Percentiles rank a stretch among this genome's conserved stretches.
phyloP scores from a whole-genome alignment of 2,797 vertebrate genomes.

The Triplophysa yarkandensis region DNA sequence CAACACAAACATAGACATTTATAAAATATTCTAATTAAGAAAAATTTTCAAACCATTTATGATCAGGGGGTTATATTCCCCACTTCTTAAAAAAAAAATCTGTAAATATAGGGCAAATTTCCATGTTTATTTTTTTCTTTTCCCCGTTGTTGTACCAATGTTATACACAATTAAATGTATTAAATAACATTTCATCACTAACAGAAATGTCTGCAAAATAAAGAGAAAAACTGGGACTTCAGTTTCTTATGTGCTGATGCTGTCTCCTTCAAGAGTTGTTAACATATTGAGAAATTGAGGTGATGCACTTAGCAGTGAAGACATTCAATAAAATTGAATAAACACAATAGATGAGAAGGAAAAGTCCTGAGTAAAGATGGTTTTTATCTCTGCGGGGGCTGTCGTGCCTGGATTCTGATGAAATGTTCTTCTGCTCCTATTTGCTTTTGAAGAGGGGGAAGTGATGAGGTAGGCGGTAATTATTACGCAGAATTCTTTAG shows the following conservation, averaged over 20 bases:
- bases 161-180: too few species aligned
- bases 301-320: neutral
- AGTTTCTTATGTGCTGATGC: neutral
- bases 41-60: too few species aligned
- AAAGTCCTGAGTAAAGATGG: neutral
- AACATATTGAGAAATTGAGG: neutral
- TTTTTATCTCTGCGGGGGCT: constrained; percentile 16
- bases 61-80: too few species aligned
- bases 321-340: neutral
- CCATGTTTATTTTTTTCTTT: too few species aligned
- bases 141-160: too few species aligned
- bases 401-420: constrained; percentile 1
- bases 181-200: too few species aligned
- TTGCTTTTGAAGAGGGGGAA: constrained; percentile 22
- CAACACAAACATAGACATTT: too few species aligned
- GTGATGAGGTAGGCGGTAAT: constrained; percentile 31
- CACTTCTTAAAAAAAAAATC: too few species aligned
- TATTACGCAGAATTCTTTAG: constrained; percentile 28
- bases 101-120: too few species aligned
- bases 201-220: too few species aligned
- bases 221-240: too few species aligned
- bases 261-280: neutral
- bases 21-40: too few species aligned
- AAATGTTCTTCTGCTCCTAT: constrained; percentile 37
- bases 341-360: neutral